Conservation (phyloP, 2,797 vertebrate genomes). For the Molossus alvarezi region DNA sequence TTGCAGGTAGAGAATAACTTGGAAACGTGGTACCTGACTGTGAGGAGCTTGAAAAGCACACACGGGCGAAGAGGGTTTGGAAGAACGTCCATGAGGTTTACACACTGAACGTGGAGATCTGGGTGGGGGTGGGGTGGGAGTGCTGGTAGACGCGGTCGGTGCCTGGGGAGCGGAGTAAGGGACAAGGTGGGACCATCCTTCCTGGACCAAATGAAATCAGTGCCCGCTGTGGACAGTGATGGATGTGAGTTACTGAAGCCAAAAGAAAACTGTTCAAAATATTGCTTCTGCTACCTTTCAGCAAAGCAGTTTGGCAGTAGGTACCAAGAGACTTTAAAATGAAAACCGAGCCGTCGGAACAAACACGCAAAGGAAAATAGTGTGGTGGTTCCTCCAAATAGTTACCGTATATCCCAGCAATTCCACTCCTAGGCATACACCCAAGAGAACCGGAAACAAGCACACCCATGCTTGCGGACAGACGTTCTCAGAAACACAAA, state of each 20-base stretch:
- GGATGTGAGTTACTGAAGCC: neutral
- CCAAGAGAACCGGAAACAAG: neutral
- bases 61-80: neutral
- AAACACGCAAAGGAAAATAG: neutral
- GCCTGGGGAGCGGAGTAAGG: neutral
- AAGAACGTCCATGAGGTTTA: neutral
- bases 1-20: neutral
- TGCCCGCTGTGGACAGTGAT: neutral
- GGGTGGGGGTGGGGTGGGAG: too few species aligned
- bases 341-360: neutral
- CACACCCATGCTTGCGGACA: neutral
- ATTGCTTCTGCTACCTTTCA: neutral
- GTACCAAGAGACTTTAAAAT: neutral
- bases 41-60: neutral
- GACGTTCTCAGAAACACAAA: neutral
- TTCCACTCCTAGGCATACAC: neutral
- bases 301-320: neutral
- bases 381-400: neutral
- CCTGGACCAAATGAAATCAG: neutral
- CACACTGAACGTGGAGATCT: neutral
- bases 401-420: neutral
- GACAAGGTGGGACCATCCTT: neutral
- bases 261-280: neutral
- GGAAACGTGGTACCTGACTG: neutral
- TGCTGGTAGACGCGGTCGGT: fast-evolving